Evolutionary conservation across 2,797 vertebrate genomes (phyloP).

Genomic region (Peromyscus attwateri): DNA sequence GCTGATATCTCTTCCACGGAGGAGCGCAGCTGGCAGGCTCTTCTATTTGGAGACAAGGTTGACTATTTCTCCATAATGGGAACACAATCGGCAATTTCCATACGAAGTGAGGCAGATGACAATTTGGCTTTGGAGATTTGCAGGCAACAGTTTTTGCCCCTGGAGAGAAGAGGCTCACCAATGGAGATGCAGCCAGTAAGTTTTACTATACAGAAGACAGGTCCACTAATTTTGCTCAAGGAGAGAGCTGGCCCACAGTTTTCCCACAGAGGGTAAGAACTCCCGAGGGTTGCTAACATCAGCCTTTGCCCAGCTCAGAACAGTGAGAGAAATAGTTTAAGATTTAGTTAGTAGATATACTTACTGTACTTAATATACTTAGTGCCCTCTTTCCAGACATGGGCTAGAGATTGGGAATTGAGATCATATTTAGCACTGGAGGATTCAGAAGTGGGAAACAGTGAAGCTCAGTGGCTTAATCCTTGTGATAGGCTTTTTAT

Average conservation of each 20-base stretch:
- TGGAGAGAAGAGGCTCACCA: conserved; percentile 69
- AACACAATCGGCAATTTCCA: conserved; percentile 76
- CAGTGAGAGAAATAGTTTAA: conserved; percentile 45
- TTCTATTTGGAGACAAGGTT: conserved; percentile 51
- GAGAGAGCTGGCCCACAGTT: conserved; percentile 51
- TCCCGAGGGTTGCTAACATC: neutral
- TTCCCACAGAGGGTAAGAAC: conserved; percentile 55
- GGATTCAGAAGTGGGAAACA: neutral
- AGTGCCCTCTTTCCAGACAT: neutral
- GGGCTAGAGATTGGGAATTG: neutral
- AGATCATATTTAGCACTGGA: neutral
- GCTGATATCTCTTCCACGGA: conserved; percentile 27
- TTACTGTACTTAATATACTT: neutral
- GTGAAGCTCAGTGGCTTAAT: neutral
- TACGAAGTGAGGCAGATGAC: conserved; percentile 75
- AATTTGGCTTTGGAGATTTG: conserved; percentile 76
- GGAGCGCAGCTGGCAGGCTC: conserved; percentile 59
- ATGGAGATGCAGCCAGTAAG: conserved; percentile 75
- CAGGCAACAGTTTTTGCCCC: conserved; percentile 77
- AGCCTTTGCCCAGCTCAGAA: conserved; percentile 56
- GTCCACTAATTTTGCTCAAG: conserved; percentile 59
- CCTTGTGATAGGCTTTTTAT: neutral
- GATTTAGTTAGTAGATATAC: conserved; percentile 70
- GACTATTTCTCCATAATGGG: conserved; percentile 67
- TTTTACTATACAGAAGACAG: conserved; percentile 67